Conservation (phyloP, 2,113 vertebrate species). For the Pristiophorus japonicus region DNA sequence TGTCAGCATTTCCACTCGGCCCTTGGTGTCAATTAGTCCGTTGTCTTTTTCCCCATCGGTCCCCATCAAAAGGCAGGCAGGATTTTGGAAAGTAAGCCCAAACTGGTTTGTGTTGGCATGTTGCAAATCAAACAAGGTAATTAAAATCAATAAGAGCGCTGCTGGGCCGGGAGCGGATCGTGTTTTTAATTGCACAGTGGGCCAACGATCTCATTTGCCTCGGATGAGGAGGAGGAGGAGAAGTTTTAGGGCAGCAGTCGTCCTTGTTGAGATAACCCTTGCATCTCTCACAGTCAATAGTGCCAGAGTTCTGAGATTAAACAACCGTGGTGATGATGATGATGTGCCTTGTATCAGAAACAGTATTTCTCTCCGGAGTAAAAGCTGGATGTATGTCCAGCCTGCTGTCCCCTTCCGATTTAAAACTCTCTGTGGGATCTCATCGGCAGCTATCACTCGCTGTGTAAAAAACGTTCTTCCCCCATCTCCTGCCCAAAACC, state of each 20-base stretch:
- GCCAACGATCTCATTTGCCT: conserved; percentile 4
- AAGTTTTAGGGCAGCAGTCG: background rate
- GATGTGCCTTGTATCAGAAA: background rate
- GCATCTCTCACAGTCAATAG: background rate
- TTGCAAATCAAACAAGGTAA: background rate
- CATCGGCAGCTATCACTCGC: no score
- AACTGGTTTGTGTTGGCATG: conserved; percentile 17
- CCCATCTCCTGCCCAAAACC: no score
- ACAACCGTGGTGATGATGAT: background rate
- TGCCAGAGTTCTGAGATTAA: background rate
- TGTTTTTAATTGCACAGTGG: background rate
- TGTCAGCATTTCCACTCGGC: conserved; percentile 7
- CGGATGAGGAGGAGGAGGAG: background rate
- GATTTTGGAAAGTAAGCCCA: background rate
- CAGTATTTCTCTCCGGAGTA: background rate
- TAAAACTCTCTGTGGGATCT: no score
- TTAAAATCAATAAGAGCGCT: conserved; percentile 5
- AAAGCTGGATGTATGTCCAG: no score
- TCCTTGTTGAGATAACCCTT: background rate
- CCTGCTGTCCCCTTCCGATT: no score
- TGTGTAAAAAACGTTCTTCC: no score
- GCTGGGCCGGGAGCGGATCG: background rate
- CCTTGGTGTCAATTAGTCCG: background rate
- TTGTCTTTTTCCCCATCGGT: background rate
- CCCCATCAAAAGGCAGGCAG: background rate